Evolutionary conservation across 2,113 vertebrate genomes (phyloP).

Genomic region (Lophotis ruficrista): DNA sequence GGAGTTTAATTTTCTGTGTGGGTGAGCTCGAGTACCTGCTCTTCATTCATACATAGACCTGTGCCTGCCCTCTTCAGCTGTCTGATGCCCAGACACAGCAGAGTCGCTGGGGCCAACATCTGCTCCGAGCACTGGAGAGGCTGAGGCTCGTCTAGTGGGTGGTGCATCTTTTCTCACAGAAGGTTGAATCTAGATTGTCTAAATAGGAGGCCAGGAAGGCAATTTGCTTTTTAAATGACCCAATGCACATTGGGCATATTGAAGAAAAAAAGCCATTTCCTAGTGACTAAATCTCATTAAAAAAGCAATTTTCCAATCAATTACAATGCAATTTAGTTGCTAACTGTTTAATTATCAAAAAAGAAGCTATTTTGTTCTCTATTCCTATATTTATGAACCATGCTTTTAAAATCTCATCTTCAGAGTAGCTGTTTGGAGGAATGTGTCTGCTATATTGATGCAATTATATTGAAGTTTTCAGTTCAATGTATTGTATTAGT

Average conservation of each 20-base stretch:
- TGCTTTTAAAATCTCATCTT: conserved; percentile 9
- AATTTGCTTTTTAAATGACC: conserved; percentile 71
- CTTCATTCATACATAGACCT: fast-evolving
- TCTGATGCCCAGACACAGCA: not conserved
- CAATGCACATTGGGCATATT: conserved; percentile 45
- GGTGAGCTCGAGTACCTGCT: not conserved
- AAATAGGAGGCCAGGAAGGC: conserved; percentile 3
- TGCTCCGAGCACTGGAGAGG: not conserved
- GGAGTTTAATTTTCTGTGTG: not conserved
- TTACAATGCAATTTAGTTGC: conserved; percentile 78
- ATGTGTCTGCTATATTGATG: not conserved
- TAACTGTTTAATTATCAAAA: conserved; percentile 80
- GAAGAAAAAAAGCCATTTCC: conserved; percentile 70
- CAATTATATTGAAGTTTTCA: conserved; percentile 21
- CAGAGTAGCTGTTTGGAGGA: not conserved
- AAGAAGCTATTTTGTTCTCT: conserved; percentile 46
- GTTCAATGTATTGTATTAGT: conserved; percentile 2
- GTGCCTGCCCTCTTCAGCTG: not conserved
- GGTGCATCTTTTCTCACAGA: not conserved
- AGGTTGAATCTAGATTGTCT: not conserved
- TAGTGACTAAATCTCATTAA: conserved; percentile 79
- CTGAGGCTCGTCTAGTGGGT: not conserved
- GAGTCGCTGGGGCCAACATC: not conserved
- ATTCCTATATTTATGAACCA: conserved; percentile 51
- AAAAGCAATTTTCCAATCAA: conserved; percentile 82